Percentiles rank a stretch among this genome's conserved stretches.
Conservation (phyloP, 2,797 vertebrate species). For the Protosalanx chinensis region DNA sequence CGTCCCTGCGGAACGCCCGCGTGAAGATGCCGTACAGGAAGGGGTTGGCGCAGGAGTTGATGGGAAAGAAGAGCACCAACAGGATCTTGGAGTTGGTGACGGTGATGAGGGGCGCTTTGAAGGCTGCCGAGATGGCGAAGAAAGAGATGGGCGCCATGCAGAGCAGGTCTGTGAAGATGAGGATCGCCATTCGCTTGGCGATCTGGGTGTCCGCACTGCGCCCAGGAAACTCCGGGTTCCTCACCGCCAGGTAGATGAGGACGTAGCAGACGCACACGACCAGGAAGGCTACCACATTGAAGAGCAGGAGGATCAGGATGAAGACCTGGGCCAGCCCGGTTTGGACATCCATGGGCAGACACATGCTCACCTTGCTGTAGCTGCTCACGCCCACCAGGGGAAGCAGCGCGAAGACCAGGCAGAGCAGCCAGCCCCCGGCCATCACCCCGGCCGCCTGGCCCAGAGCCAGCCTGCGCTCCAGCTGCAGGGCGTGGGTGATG, state of each 20-base stretch:
- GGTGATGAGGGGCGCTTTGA: constrained; percentile 88
- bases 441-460: constrained; percentile 77
- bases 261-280: constrained; percentile 83
- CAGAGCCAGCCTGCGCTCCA: constrained; percentile 75
- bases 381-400: constrained; percentile 85
- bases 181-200: constrained; percentile 85
- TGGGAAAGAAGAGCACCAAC: constrained; percentile 85
- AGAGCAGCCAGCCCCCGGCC: constrained; percentile 81
- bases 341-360: constrained; percentile 86
- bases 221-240: constrained; percentile 77
- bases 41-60: constrained; percentile 89
- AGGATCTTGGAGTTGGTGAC: constrained; percentile 90
- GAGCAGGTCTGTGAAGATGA: constrained; percentile 88
- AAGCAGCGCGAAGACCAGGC: constrained; percentile 70
- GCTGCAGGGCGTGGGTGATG: constrained; percentile 82
- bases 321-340: constrained; percentile 79
- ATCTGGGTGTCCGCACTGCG: constrained; percentile 82
- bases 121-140: constrained; percentile 87
- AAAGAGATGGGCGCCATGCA: constrained; percentile 92
- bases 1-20: constrained; percentile 83
- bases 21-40: constrained; percentile 89
- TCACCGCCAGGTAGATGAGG: constrained; percentile 82
- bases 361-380: constrained; percentile 88
- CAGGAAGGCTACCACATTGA: constrained; percentile 80
- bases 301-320: constrained; percentile 76